Base-by-base conservation (phyloP, 2,113 vertebrate species). In the Formicarius rufipectus region DNA sequence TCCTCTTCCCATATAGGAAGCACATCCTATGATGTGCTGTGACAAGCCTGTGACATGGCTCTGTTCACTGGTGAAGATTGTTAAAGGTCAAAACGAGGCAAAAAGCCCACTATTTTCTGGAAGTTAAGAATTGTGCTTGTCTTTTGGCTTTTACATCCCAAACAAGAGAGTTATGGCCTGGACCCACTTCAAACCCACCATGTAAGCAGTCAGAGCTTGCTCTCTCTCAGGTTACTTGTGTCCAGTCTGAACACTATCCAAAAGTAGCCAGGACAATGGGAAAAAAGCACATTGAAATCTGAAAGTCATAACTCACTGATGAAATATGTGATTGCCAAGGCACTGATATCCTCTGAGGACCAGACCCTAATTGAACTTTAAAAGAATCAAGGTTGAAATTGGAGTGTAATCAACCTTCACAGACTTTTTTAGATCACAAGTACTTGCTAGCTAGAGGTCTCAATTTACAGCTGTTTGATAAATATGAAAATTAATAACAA, bases 381-480 rank as follows among this genome's bases (percentile, higher is more conserved):
- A 33, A 18, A 72, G 50, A 84, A 84, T 81, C 47, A 33, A 22
- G 18, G 13, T 40, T 69, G 50, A 76, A 79, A 69, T 0, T 23
- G 62, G 16, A 79, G 25, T 31, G 20, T 18, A 66, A 79, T 59
- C 33, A 69, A 37, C 37, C 18, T 83, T 71, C 84, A 85, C 14
- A n/a, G 42, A 31, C 19, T 69, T 79, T 62, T 73, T 83, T 31
- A 77, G 45, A 49, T 52, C 49, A 71, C 27, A 84, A 84, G 8
- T 37, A 56, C 47, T 67, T 86, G 40, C 45, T 89, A 77, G 35
- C 16, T 40, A 81, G 28, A 64, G 12, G 19, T 17, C n/a, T 90
- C 42, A 73, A 76, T 69, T 59, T 56, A 69, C 53, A 86, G 67
- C 67, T 85, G 50, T 62, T 92, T 62, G 25, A 77, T 76, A 93